Conservation (phyloP, 2,888 invertebrate species). For the Axea sp. region DNA sequence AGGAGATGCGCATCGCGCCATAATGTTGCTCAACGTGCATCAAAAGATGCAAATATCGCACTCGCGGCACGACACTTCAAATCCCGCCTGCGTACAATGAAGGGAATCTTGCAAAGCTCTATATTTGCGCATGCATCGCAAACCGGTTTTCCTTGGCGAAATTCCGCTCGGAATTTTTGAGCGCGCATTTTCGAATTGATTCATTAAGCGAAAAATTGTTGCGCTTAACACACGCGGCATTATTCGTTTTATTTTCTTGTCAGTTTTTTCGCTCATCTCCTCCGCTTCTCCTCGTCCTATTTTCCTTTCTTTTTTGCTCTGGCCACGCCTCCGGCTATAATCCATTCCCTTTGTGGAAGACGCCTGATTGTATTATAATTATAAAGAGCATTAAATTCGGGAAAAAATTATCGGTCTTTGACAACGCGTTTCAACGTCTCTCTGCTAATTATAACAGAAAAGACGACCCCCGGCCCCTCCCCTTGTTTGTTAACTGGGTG, state of each 20-base stretch:
- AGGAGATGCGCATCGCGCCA: too few species aligned
- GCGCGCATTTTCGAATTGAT: slow-evolving; percentile 42
- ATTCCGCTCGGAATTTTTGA: slow-evolving; percentile 47
- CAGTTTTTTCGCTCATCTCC: slow-evolving; percentile 6
- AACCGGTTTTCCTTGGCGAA: slow-evolving; percentile 43
- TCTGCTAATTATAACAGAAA: too few species aligned
- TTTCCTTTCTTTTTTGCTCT: slow-evolving; percentile 1
- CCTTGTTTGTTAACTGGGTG: too few species aligned
- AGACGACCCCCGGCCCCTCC: too few species aligned
- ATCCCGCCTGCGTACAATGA: slow-evolving; percentile 11
- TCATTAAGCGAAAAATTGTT: slow-evolving; percentile 54
- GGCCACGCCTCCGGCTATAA: slow-evolving; percentile 31
- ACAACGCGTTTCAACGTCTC: too few species aligned
- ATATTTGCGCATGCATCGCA: slow-evolving; percentile 34
- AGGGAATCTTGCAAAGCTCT: slow-evolving; percentile 30
- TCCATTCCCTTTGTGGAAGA: slow-evolving; percentile 30
- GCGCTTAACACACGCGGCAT: slow-evolving; percentile 27
- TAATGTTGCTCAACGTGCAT: slow-evolving; percentile 1
- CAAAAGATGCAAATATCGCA: slow-evolving; percentile 15
- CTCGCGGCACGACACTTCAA: slow-evolving; percentile 1
- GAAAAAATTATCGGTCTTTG: too few species aligned
- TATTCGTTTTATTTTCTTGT: slow-evolving; percentile 31
- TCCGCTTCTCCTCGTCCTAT: background rate
- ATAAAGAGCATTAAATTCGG: slow-evolving; percentile 26
- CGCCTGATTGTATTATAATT: slow-evolving; percentile 32